Evolutionary conservation across 1,140 invertebrate genomes (phyloP).

Genomic region (Zaprionus kolodkinae): DNA sequence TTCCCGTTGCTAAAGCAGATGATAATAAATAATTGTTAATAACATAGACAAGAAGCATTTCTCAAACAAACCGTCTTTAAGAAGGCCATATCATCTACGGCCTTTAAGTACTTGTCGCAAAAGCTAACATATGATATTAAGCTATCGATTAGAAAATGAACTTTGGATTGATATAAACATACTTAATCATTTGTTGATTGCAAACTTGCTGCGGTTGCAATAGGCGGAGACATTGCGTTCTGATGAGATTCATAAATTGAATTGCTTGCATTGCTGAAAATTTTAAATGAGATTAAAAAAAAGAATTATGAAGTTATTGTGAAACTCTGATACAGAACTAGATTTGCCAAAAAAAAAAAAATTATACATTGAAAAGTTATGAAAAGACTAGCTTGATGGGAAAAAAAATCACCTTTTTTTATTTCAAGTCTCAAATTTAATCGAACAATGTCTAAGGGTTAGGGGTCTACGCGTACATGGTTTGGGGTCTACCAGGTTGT

Average conservation of each 20-base stretch:
- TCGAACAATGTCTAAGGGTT: neutral
- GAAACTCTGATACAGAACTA: neutral
- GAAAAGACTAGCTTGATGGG: neutral
- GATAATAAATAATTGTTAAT: neutral
- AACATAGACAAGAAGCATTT: neutral
- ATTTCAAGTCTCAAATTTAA: constrained; percentile 5
- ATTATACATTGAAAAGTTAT: too few species aligned
- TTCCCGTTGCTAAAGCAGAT: constrained; percentile 54
- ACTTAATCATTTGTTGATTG: constrained; percentile 31
- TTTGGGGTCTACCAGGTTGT: constrained; percentile 36
- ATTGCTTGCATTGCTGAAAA: constrained; percentile 9
- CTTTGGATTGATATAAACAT: neutral
- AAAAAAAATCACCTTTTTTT: neutral
- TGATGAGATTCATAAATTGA: neutral
- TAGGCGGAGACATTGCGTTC: constrained; percentile 1
- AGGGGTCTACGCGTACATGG: constrained; percentile 60
- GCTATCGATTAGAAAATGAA: neutral
- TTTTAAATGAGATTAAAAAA: neutral
- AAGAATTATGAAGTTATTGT: neutral
- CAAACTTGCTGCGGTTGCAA: constrained; percentile 3
- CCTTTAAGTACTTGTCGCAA: constrained; percentile 20
- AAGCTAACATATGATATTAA: constrained; percentile 1
- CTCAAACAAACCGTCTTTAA: constrained; percentile 47
- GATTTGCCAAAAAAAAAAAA: constrained; percentile 1
- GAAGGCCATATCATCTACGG: constrained; percentile 47